Conservation (phyloP, 2,888 invertebrate species). For the Sympetrum striolatum region DNA sequence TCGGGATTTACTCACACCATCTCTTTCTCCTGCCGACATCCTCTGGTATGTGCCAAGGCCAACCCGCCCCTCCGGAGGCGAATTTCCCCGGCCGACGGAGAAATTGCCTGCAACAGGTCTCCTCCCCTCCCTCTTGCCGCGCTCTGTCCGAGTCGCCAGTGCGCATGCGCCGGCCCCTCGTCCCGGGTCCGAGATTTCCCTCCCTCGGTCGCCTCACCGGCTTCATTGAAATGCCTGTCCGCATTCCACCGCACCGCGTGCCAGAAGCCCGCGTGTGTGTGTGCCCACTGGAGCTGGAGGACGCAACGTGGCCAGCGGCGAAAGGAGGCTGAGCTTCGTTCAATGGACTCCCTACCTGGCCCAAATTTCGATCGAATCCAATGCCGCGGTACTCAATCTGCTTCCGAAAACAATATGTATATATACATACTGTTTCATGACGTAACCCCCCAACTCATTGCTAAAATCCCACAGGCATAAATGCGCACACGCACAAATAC, state of each 20-base stretch:
- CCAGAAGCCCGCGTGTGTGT: neutral
- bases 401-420: no score
- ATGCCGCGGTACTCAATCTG: no score
- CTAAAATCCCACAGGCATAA: no score
- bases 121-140: neutral
- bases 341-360: no score
- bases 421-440: no score
- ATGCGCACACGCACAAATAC: no score
- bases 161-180: neutral
- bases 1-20: no score
- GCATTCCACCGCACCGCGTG: conserved; percentile 35
- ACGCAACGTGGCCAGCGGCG: conserved; percentile 6
- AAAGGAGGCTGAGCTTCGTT: neutral
- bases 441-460: no score
- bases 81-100: neutral
- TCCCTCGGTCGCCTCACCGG: neutral
- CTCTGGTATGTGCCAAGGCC: conserved; percentile 42
- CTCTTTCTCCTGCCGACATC: neutral
- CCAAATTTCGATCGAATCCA: no score
- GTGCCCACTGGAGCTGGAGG: neutral
- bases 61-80: neutral
- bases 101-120: neutral
- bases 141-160: neutral
- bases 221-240: conserved; percentile 42
- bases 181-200: conserved; percentile 18